Evolutionary conservation across 2,797 vertebrate genomes (phyloP), one percentile per base, ranked within the genome.

Genomic region (Coregonus ussuriensis): DNA sequence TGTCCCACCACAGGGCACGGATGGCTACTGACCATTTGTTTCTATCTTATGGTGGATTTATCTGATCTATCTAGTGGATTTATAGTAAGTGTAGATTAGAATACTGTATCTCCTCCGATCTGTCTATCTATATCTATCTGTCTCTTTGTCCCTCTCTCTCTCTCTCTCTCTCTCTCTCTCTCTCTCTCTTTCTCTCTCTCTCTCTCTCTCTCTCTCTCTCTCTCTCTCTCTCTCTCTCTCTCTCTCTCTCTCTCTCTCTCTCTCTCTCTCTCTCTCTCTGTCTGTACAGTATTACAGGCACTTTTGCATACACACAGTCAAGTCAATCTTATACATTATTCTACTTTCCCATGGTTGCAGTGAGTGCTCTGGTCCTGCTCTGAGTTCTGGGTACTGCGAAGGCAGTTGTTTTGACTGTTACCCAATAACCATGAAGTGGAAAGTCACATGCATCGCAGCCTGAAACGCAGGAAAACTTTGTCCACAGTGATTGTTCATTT

Each of bases 361-460:
- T 41, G 31, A 25, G 41, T 62, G 21, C 41, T 66, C 66, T 68
- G 21, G 62, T 33, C n/a, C 11, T 41, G 14, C 25, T 69, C 16
- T 63, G 31, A 69, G 67, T 35, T 35, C 35, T 35, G 37, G 68
- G 35, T 47, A 70, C 11, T 31, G n/a, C 7, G 25, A 25, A 25
- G 62, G 62, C 7, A 5, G 37, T 16, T 71, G 69, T 25, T 69
- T 71, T 71, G 69, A 71, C 11, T 51, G 41, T 71, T 71, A 41
- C 69, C 69, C 21, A 71, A 31, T 71, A 71, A 29, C 14, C 47
- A 25, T 21, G 25, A 25, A 53, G 70, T 71, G 47, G 70, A 73
- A 73, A 59, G 59, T 37, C 31, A 3, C 16, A 15, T 73, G 52
- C 29, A 59, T 7, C 16, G 7, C 31, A 11, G n/a, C 21, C 13